phyloP scores from a whole-genome alignment of 1,140 invertebrate species.

The Drosophila sulfurigaster region DNA sequence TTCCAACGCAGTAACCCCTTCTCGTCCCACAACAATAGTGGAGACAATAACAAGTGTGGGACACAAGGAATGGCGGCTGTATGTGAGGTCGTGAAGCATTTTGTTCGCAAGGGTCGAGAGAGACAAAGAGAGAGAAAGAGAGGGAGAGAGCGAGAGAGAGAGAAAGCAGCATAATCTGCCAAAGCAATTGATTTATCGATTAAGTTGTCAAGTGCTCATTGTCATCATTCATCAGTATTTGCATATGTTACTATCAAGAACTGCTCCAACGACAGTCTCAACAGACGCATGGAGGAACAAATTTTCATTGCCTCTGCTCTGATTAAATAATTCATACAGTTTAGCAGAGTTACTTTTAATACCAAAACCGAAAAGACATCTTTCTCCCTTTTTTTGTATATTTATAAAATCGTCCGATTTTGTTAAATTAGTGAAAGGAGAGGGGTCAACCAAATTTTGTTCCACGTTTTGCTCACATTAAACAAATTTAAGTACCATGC shows the following conservation, averaged over 20 bases:
- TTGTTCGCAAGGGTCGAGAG: slow-evolving; percentile 64
- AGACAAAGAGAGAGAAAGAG: neutral
- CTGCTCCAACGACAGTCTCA: neutral
- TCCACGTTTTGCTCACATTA: no score
- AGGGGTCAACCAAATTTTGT: no score
- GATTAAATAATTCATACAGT: slow-evolving; percentile 9
- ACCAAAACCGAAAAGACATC: no score
- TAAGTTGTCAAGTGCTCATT: slow-evolving; percentile 81
- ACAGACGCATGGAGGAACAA: neutral
- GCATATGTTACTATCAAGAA: slow-evolving; percentile 69
- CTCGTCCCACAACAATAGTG: slow-evolving; percentile 12
- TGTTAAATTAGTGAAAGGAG: no score
- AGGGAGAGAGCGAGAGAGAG: neutral
- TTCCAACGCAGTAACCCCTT: slow-evolving; percentile 7
- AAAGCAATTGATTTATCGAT: slow-evolving; percentile 81
- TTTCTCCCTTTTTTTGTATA: no score
- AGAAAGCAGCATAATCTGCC: slow-evolving; percentile 64
- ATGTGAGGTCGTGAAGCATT: slow-evolving; percentile 37
- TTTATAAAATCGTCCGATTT: no score
- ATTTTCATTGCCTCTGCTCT: slow-evolving; percentile 16
- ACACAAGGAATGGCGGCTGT: neutral
- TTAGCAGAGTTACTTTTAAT: neutral
- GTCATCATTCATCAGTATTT: slow-evolving; percentile 80
- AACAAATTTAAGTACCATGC: no score
- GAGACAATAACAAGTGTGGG: slow-evolving; percentile 9